phyloP scores from a whole-genome alignment of 1,140 invertebrate species.

The Drosophila dunni region DNA sequence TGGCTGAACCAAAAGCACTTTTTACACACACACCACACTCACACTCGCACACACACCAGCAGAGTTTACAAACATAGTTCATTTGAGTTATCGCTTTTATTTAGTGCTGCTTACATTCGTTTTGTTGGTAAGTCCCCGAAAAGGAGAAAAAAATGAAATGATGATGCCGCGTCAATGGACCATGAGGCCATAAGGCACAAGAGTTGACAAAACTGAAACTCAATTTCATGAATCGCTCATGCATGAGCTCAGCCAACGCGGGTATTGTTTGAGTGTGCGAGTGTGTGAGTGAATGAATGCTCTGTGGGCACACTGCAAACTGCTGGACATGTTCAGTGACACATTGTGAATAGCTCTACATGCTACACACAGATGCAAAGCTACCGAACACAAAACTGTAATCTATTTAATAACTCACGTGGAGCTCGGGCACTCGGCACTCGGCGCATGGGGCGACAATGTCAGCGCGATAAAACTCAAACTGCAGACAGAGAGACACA shows the following conservation, averaged over 20 bases:
- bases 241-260: slow-evolving; percentile 41
- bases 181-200: slow-evolving; percentile 9
- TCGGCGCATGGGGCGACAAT: slow-evolving; percentile 45
- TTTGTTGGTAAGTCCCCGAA: slow-evolving; percentile 5
- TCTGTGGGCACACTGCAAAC: not conserved
- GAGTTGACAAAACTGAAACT: slow-evolving; percentile 63
- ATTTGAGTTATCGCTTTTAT: not conserved
- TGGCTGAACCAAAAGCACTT: too few species aligned
- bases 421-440: slow-evolving; percentile 12
- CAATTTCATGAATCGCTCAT: slow-evolving; percentile 66
- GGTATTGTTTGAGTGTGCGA: slow-evolving; percentile 22
- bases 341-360: slow-evolving; percentile 29
- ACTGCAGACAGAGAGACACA: slow-evolving; percentile 26
- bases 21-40: too few species aligned
- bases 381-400: slow-evolving; percentile 63
- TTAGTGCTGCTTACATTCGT: not conserved
- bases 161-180: slow-evolving; percentile 22
- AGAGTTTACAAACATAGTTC: too few species aligned
- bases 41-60: too few species aligned
- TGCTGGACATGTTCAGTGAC: slow-evolving; percentile 48
- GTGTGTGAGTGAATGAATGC: not conserved
- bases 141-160: not conserved
- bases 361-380: slow-evolving; percentile 33
- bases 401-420: slow-evolving; percentile 80
- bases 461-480: slow-evolving; percentile 57